phyloP scores from a whole-genome alignment of 2,113 vertebrate species.

The Uria aalge region DNA sequence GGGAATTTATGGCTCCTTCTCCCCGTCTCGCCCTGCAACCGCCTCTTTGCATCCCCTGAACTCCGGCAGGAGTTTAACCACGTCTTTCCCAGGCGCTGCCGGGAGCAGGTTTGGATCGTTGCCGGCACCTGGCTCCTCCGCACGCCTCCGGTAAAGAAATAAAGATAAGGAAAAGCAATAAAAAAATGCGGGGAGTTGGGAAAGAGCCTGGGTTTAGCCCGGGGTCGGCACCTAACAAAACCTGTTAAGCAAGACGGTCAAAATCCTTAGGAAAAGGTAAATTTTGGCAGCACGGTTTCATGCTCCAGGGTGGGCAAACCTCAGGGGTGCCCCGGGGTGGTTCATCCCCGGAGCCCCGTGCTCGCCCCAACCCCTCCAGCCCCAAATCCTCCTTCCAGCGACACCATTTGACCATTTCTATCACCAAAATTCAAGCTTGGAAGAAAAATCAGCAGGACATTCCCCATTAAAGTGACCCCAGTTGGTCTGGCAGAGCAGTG shows the following conservation, averaged over 20 bases:
- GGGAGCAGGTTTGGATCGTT: accelerated
- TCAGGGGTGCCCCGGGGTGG: background rate
- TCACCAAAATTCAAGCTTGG: background rate
- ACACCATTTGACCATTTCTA: background rate
- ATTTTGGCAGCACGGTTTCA: accelerated
- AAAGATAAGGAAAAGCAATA: background rate
- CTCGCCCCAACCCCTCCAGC: accelerated
- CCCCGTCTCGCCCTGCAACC: background rate
- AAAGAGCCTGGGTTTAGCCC: background rate
- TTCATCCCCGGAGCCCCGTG: accelerated
- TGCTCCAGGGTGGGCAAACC: background rate
- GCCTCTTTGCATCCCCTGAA: background rate
- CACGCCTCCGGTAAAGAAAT: background rate
- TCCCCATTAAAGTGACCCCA: accelerated
- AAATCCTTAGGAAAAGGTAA: background rate
- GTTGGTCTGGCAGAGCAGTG: background rate
- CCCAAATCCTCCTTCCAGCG: background rate
- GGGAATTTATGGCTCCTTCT: constrained; percentile 62
- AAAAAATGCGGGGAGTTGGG: background rate
- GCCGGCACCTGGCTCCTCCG: background rate
- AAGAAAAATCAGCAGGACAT: background rate
- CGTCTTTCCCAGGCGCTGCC: background rate
- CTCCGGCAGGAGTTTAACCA: background rate
- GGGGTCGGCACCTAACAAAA: accelerated
- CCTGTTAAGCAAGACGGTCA: accelerated